phyloP scores from a whole-genome alignment of 37 sponge, comb jelly and placozoan species.

The Beroe forskalii region DNA sequence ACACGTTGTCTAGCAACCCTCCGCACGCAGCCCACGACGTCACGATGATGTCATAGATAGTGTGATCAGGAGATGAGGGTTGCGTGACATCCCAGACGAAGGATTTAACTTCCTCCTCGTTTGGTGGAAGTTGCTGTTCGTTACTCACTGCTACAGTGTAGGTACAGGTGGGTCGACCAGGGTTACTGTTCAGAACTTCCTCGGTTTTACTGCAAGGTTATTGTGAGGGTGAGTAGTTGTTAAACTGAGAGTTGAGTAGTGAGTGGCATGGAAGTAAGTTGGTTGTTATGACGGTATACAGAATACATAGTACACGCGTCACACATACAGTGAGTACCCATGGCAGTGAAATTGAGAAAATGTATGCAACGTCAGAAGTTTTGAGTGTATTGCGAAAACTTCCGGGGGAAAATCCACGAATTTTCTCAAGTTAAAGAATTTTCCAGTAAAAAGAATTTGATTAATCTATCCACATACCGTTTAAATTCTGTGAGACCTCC shows the following conservation, averaged over 20 bases:
- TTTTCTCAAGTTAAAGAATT: too few species aligned
- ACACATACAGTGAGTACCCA: too few species aligned
- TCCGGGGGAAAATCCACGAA: too few species aligned
- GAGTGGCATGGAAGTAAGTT: too few species aligned
- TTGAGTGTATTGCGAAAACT: too few species aligned
- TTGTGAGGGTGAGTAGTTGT: too few species aligned
- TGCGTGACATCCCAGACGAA: constrained; percentile 18
- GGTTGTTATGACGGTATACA: too few species aligned
- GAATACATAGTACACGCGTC: too few species aligned
- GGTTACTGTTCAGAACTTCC: constrained; percentile 29
- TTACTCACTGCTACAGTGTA: constrained; percentile 12
- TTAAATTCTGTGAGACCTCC: constrained; percentile 22
- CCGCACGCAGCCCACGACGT: constrained; percentile 45
- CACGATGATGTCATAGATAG: not conserved
- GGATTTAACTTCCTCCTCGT: constrained; percentile 2
- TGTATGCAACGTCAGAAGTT: too few species aligned
- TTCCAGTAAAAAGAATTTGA: too few species aligned
- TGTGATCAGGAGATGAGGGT: not conserved
- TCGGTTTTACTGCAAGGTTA: not conserved
- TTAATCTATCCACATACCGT: not conserved
- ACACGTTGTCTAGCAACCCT: constrained; percentile 20
- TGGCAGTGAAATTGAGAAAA: too few species aligned
- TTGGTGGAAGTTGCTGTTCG: not conserved
- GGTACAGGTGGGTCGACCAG: constrained; percentile 35
- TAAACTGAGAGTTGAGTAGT: not conserved